phyloP scores from a whole-genome alignment of 2,888 invertebrate species.

The Labia minor region DNA sequence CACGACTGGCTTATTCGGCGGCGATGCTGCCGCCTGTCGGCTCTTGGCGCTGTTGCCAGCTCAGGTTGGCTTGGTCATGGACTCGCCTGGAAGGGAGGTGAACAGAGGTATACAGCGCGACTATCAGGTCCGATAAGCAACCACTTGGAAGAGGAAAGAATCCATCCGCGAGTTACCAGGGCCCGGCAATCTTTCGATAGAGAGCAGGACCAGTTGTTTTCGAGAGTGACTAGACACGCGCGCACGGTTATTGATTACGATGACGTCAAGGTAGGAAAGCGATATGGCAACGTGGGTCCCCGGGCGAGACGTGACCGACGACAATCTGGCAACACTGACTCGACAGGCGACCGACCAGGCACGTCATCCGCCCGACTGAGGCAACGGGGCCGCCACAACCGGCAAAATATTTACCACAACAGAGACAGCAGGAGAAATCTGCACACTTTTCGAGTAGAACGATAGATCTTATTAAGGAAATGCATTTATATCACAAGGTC shows the following conservation, averaged over 20 bases:
- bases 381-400: slow-evolving; percentile 6
- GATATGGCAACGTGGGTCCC: background rate
- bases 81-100: slow-evolving; percentile 13
- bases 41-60: background rate
- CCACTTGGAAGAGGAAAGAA: background rate
- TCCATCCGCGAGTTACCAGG: background rate
- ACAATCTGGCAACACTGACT: background rate
- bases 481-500: background rate
- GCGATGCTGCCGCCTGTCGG: slow-evolving; percentile 15
- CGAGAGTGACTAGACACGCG: background rate
- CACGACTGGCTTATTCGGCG: background rate
- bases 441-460: too few species aligned
- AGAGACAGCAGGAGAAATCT: background rate
- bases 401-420: slow-evolving; percentile 13
- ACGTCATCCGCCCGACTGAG: background rate
- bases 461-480: background rate
- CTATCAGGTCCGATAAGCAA: background rate
- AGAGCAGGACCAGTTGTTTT: background rate
- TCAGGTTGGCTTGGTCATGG: slow-evolving; percentile 3
- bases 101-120: background rate
- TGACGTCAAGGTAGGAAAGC: background rate
- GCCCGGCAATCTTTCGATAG: background rate
- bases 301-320: slow-evolving; percentile 13
- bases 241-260: slow-evolving; percentile 8
- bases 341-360: background rate